These are phyloP conservation scores for Callionymus lyra DNA, from an alignment of 2,113 vertebrate genomes.

Conservation along the genomic window DNA sequence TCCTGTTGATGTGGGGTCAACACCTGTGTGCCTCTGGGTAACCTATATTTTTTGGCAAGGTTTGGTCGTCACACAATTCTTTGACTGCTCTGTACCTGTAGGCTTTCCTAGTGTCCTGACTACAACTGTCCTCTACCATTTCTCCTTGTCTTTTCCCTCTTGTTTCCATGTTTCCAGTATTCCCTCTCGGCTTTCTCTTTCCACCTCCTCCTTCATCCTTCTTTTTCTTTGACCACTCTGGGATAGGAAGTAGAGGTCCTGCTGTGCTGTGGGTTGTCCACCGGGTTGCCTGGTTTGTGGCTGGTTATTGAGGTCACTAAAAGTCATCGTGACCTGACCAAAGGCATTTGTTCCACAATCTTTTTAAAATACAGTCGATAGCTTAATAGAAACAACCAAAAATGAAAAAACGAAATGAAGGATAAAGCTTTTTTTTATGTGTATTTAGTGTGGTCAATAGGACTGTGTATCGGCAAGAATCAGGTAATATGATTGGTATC, in stretches of 20 bases:
- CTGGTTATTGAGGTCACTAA: conserved; percentile 52
- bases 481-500: no score
- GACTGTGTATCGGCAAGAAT: no score
- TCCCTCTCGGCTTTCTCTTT: neutral
- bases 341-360: conserved; percentile 46
- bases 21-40: conserved; percentile 42
- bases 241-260: conserved; percentile 30
- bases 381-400: conserved; percentile 32
- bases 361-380: conserved; percentile 23
- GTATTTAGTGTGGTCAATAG: no score
- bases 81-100: conserved; percentile 32
- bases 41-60: conserved; percentile 59
- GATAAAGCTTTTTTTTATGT: no score
- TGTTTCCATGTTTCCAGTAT: neutral
- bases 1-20: conserved; percentile 33
- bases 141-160: conserved; percentile 1
- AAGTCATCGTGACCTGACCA: conserved; percentile 57
- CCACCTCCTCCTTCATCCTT: conserved; percentile 2
- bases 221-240: conserved; percentile 6
- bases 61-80: conserved; percentile 48
- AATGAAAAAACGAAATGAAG: no score
- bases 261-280: conserved; percentile 36
- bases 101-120: conserved; percentile 18
- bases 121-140: neutral
- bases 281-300: conserved; percentile 40